Conservation (phyloP, 2,113 vertebrate genomes). For the Sebastes schlegelii region DNA sequence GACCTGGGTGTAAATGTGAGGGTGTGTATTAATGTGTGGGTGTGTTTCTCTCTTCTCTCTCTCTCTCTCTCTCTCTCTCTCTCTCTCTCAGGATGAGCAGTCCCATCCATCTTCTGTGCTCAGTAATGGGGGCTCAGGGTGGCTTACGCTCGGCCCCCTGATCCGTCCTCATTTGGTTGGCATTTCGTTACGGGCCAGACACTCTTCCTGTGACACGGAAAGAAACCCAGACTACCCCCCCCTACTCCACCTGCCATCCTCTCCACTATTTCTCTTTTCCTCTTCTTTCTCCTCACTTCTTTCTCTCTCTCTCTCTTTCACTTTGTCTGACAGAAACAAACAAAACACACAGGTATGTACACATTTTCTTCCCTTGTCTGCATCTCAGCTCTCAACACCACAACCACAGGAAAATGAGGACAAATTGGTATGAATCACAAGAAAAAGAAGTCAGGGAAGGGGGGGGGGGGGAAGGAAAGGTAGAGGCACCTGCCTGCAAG, state of each 20-base stretch:
- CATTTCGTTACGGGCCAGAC: conserved; percentile 82
- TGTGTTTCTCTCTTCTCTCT: conserved; percentile 57
- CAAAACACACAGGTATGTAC: conserved; percentile 9
- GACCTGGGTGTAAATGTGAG: conserved; percentile 26
- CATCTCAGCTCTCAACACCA: conserved; percentile 63
- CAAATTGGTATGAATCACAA: conserved; percentile 79
- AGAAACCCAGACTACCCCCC: conserved; percentile 64
- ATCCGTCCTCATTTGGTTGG: conserved; percentile 86
- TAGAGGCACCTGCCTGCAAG: conserved; percentile 19
- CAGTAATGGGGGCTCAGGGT: conserved; percentile 81
- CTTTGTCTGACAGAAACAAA: conserved; percentile 50
- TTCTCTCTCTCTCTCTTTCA: background rate
- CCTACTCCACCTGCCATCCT: conserved; percentile 40
- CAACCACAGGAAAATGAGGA: conserved; percentile 80
- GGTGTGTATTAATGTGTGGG: conserved; percentile 50
- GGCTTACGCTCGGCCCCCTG: conserved; percentile 72
- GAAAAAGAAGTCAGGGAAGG: conserved; percentile 46
- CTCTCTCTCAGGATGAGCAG: conserved; percentile 70
- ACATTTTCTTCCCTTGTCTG: conserved; percentile 43
- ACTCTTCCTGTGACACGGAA: conserved; percentile 74
- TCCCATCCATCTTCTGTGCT: conserved; percentile 80
- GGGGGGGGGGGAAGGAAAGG: conserved; percentile 1
- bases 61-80: background rate
- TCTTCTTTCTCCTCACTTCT: conserved; percentile 30
- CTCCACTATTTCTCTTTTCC: conserved; percentile 37